A percentile compares a stretch with the other conserved stretches of the same genome.
phyloP scores from a whole-genome alignment of 2,888 invertebrate species.

The Fragum whitleyi region DNA sequence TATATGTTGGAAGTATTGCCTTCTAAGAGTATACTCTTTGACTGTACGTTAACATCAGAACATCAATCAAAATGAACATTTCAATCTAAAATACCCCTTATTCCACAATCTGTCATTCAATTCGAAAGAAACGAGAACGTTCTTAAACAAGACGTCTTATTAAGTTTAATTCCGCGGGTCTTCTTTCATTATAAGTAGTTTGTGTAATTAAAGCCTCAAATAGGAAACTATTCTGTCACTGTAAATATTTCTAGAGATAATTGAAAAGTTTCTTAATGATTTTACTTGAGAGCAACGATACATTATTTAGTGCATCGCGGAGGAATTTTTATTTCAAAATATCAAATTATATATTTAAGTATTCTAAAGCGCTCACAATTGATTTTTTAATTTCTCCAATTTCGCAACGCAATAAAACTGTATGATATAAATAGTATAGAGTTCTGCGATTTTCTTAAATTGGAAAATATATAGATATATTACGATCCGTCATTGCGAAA shows the following conservation, averaged over 20 bases:
- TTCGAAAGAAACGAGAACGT: neutral
- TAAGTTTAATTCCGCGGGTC: constrained; percentile 1
- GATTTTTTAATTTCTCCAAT: too few relatives aligned
- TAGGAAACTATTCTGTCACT: neutral
- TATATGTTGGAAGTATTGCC: too few relatives aligned
- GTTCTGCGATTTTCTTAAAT: too few relatives aligned
- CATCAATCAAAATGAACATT: neutral
- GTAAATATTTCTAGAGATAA: neutral
- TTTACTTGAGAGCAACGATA: neutral
- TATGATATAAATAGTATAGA: too few relatives aligned
- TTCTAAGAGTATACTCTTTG: too few relatives aligned
- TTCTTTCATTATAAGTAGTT: constrained; percentile 1
- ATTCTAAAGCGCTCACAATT: too few relatives aligned
- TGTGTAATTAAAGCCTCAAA: constrained; percentile 4
- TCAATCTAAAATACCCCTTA: neutral
- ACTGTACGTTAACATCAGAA: too few relatives aligned
- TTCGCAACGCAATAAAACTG: too few relatives aligned
- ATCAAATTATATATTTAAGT: neutral
- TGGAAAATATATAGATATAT: too few relatives aligned
- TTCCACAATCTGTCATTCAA: neutral
- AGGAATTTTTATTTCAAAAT: neutral
- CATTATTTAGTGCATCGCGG: neutral
- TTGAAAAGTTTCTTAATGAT: neutral
- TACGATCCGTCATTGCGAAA: too few relatives aligned
- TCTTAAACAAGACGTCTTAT: neutral